Base-by-base conservation (phyloP, 2,888 invertebrate species). In the Drosophila aldrichi region DNA sequence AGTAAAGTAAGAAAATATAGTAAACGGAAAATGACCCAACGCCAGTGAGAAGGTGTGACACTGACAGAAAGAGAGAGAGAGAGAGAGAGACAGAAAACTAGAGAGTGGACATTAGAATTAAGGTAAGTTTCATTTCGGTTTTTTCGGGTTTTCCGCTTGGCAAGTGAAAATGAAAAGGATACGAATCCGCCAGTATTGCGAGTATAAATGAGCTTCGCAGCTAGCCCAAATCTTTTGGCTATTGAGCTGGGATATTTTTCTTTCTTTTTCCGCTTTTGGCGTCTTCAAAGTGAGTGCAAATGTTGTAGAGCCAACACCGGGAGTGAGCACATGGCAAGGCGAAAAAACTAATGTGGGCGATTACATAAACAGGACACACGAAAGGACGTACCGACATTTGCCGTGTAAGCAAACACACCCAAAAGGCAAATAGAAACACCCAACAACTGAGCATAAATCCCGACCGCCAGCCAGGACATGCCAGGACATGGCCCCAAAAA, bases 361-460 rank as follows among this genome's bases (percentile, higher is more conserved):
- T 85, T 89, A 89, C 90, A 85, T 85, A 85, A 84, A 85, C 89
- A 82, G 85, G 88, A 87, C 84, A 89, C 88, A 89, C 79, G 85
- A 87, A 83, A 81, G 83, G 89, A 87, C 89, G 74, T 66, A 51
- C 79, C 57, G 74, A 67, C 61, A 67, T 69, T 76, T 73, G 82
- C 70, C 81, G 71, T 58, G 77, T 71, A 84, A 89, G 88, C 88
- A 81, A 82, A 81, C 78, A 83, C 84, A 81, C 80, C 83, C 84
- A 74, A 75, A 80, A 78, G 77, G 81, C 79, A 79, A 79, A 79
- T 81, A 79, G 79, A 70, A 78, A 78, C 79, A 78, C 82, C 79
- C 81, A 73, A 73, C 69, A 69, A 70, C 78, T 71, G 70, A 88
- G 88, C 88, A 82, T 82, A 88, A 82, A 82, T 82, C 82, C 88